phyloP scores from a whole-genome alignment of 2,888 invertebrate genomes.

The Napeogenes inachia region DNA sequence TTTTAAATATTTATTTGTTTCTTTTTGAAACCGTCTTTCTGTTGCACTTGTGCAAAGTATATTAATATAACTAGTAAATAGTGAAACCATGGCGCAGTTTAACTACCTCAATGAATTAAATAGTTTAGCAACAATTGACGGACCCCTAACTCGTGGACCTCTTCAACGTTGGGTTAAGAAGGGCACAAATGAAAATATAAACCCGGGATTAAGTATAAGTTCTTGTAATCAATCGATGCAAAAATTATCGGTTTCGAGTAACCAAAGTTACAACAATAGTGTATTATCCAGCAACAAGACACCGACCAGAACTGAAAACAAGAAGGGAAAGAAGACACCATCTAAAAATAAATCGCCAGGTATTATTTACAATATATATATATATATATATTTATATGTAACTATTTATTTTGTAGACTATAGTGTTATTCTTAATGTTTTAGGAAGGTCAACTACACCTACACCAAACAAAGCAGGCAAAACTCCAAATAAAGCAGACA shows the following conservation, averaged over 20 bases:
- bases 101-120: slow-evolving; percentile 89
- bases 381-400: neutral
- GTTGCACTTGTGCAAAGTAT: slow-evolving; percentile 3
- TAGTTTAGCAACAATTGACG: slow-evolving; percentile 86
- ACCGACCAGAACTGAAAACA: slow-evolving; percentile 68
- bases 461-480: slow-evolving; percentile 82
- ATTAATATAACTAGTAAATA: neutral
- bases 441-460: slow-evolving; percentile 78
- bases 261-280: slow-evolving; percentile 76
- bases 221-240: slow-evolving; percentile 81
- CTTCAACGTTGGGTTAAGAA: slow-evolving; percentile 88
- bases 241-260: slow-evolving; percentile 78
- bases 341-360: slow-evolving; percentile 82
- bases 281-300: slow-evolving; percentile 76
- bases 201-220: slow-evolving; percentile 71
- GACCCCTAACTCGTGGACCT: slow-evolving; percentile 86
- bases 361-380: slow-evolving; percentile 40
- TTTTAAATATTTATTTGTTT: slow-evolving; percentile 22
- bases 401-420: neutral
- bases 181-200: slow-evolving; percentile 79
- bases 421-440: slow-evolving; percentile 21
- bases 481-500: slow-evolving; percentile 85
- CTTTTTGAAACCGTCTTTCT: slow-evolving; percentile 13
- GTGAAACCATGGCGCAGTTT: slow-evolving; percentile 83
- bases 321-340: slow-evolving; percentile 82